These are phyloP conservation scores for Plotosus lineatus DNA, from an alignment of 2,113 vertebrate genomes.

Conservation along the genomic window DNA sequence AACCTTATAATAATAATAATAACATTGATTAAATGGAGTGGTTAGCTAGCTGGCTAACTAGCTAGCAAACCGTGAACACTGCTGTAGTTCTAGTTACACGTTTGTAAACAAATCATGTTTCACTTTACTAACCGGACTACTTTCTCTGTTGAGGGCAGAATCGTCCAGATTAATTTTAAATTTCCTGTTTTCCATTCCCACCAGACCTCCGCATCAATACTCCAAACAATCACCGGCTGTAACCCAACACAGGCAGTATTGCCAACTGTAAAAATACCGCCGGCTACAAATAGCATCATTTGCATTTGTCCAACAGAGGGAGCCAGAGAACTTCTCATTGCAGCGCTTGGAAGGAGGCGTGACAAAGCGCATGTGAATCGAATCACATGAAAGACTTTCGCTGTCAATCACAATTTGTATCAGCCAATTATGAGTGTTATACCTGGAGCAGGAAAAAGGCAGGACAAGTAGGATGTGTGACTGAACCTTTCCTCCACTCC, in stretches of 20 bases:
- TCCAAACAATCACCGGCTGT: not conserved
- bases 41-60: not conserved
- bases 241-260: not conserved
- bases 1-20: not conserved
- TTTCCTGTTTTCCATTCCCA: constrained; percentile 67
- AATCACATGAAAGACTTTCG: not conserved
- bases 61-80: not conserved
- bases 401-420: not conserved
- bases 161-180: constrained; percentile 75
- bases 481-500: too few species aligned
- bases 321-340: not conserved
- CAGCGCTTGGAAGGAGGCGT: not conserved
- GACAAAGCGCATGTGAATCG: not conserved
- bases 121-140: constrained; percentile 63
- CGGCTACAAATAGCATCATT: not conserved
- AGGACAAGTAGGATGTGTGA: not conserved
- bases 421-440: not conserved
- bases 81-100: not conserved
- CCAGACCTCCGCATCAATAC: too few species aligned
- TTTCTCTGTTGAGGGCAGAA: constrained; percentile 68
- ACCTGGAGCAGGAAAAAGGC: not conserved
- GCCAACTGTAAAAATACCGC: not conserved
- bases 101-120: not conserved
- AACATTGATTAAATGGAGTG: not conserved
- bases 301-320: constrained; percentile 4